A percentile compares a stretch with the other conserved stretches of the same genome.
Conservation (phyloP, 2,113 vertebrate genomes). For the Conger conger region DNA sequence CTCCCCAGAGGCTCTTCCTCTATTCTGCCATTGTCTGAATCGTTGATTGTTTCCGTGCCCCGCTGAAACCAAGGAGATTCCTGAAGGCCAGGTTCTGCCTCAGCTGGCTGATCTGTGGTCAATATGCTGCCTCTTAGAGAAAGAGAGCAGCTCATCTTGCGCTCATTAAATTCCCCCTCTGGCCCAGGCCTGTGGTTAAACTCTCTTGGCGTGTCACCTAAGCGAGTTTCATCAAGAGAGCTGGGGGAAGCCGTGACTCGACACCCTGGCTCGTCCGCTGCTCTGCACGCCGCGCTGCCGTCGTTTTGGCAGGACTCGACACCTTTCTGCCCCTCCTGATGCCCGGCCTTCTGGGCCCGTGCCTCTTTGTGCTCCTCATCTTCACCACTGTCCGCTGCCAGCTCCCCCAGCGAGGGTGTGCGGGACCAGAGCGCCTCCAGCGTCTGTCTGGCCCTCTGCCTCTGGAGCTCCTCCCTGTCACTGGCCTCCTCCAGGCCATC, state of each 20-base stretch:
- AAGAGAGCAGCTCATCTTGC: conserved; percentile 2
- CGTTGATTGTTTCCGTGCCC: conserved; percentile 24
- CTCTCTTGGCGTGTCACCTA: neutral
- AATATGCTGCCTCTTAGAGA: conserved; percentile 47
- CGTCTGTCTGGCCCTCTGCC: conserved; percentile 65
- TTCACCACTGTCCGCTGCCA: conserved; percentile 10
- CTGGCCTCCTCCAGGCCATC: conserved; percentile 82
- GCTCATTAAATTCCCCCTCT: conserved; percentile 2
- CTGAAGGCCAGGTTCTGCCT: conserved; percentile 29
- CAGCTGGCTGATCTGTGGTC: conserved; percentile 52
- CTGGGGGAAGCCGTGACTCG: neutral
- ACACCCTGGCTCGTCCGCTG: neutral
- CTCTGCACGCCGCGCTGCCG: neutral
- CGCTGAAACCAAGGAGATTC: conserved; percentile 31
- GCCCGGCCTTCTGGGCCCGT: conserved; percentile 38
- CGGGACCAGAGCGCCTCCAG: conserved; percentile 52
- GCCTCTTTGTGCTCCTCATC: conserved; percentile 19
- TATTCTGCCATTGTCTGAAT: conserved; percentile 29
- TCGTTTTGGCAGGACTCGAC: neutral
- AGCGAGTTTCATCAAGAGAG: neutral
- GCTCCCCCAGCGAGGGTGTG: conserved; percentile 48
- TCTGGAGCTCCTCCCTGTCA: conserved; percentile 62
- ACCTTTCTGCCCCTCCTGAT: conserved; percentile 39
- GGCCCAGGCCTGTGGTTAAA: neutral
- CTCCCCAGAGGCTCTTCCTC: conserved; percentile 34